A percentile compares a stretch with the other conserved stretches of the same genome.
These are phyloP conservation scores for Lethocerus indicus DNA, from an alignment of 1,140 invertebrate species.

Conservation along the genomic window DNA sequence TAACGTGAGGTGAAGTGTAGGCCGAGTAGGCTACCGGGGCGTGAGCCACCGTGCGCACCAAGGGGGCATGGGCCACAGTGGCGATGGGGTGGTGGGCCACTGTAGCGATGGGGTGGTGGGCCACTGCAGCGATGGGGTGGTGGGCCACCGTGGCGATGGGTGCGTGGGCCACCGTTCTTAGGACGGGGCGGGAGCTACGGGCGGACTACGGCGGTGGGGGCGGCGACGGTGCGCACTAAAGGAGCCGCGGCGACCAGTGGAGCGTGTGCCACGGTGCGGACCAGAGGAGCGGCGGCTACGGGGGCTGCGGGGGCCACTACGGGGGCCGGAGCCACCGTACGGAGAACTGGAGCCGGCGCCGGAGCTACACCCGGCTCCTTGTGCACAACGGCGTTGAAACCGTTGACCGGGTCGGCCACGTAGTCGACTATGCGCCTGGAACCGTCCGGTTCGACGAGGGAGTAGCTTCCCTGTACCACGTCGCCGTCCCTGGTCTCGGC, in stretches of 20 bases:
- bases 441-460: conserved; percentile 35
- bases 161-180: background rate
- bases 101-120: conserved; percentile 3
- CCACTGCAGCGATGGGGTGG: conserved; percentile 3
- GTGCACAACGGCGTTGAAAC: conserved; percentile 38
- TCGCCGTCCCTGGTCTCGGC: conserved; percentile 32
- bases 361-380: conserved; percentile 16
- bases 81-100: conserved; percentile 6
- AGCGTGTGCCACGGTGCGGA: background rate
- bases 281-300: background rate
- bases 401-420: conserved; percentile 36
- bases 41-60: background rate
- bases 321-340: background rate
- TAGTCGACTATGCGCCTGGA: conserved; percentile 37
- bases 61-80: conserved; percentile 7
- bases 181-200: background rate
- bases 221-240: conserved; percentile 20
- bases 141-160: too few species aligned
- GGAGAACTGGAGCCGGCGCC: background rate
- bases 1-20: conserved; percentile 16
- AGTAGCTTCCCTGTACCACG: conserved; percentile 33
- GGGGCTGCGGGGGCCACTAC: background rate
- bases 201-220: conserved; percentile 18
- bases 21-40: conserved; percentile 14
- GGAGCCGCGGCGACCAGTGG: conserved; percentile 1